phyloP scores from a whole-genome alignment of 2,113 vertebrate species.

The Xenus cinereus region DNA sequence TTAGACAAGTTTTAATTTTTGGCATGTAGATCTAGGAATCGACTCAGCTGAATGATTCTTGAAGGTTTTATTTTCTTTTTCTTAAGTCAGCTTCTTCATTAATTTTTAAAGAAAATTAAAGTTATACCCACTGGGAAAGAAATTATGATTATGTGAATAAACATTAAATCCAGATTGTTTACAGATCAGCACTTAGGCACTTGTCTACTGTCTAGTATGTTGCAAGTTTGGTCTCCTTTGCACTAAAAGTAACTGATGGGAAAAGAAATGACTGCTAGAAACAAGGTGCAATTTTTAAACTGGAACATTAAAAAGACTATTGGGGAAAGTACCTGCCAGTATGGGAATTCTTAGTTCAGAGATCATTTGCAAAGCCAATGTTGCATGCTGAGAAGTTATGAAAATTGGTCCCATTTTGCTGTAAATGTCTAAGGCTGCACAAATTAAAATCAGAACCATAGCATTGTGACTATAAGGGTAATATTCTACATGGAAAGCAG shows the following conservation, averaged over 20 bases:
- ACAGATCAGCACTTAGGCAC: neutral
- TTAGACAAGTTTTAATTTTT: neutral
- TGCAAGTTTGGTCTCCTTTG: neutral
- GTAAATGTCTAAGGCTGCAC: neutral
- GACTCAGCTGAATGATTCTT: neutral
- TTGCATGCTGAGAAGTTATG: neutral
- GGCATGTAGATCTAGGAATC: neutral
- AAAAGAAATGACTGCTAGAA: neutral
- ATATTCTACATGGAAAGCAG: neutral
- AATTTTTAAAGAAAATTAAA: constrained; percentile 14
- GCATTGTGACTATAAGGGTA: neutral
- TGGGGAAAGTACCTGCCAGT: neutral
- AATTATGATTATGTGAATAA: neutral
- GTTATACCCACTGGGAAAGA: neutral
- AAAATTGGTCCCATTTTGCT: neutral
- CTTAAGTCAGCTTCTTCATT: neutral
- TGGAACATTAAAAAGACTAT: neutral
- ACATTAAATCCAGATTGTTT: neutral
- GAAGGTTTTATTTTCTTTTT: neutral
- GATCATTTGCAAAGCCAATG: neutral
- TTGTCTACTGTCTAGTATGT: neutral
- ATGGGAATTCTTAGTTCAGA: neutral
- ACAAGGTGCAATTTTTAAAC: neutral
- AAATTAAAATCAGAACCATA: neutral
- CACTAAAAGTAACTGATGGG: neutral